phyloP scores from a whole-genome alignment of 1,140 invertebrate genomes.

The Drosophila takahashii region DNA sequence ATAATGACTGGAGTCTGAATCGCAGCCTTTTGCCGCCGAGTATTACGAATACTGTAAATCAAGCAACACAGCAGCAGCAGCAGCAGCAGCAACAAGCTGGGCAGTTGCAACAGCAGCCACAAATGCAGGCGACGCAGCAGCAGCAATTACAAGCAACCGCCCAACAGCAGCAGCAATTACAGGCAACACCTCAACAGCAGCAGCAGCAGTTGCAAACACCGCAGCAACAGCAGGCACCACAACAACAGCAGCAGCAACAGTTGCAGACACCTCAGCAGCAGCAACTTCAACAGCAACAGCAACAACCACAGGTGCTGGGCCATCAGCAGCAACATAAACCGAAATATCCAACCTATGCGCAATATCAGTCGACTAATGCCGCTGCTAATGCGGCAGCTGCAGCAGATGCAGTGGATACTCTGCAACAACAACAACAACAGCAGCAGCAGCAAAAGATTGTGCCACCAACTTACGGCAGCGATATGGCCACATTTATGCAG shows the following conservation, averaged over 20 bases:
- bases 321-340: slow-evolving; percentile 51
- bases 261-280: slow-evolving; percentile 37
- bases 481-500: slow-evolving; percentile 80
- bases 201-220: slow-evolving; percentile 38
- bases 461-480: slow-evolving; percentile 67
- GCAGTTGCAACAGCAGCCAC: slow-evolving; percentile 18
- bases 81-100: slow-evolving; percentile 1
- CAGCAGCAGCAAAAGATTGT: slow-evolving; percentile 58
- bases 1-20: slow-evolving; percentile 61
- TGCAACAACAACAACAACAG: slow-evolving; percentile 40
- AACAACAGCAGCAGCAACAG: slow-evolving; percentile 40
- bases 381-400: slow-evolving; percentile 72
- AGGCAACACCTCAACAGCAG: slow-evolving; percentile 44
- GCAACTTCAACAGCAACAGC: slow-evolving; percentile 40
- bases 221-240: slow-evolving; percentile 29
- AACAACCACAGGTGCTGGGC: slow-evolving; percentile 41
- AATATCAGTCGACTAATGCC: slow-evolving; percentile 79
- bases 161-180: slow-evolving; percentile 44
- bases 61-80: slow-evolving; percentile 25
- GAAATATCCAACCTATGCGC: slow-evolving; percentile 77
- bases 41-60: slow-evolving; percentile 28
- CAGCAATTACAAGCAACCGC: slow-evolving; percentile 38
- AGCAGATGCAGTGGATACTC: slow-evolving; percentile 52
- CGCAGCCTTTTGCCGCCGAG: slow-evolving; percentile 62
- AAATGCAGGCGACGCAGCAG: slow-evolving; percentile 7